A percentile compares a stretch with the other conserved stretches of the same genome.
Evolutionary conservation across 2,113 vertebrate species (phyloP).

Genomic region (Larimichthys polyactis): DNA sequence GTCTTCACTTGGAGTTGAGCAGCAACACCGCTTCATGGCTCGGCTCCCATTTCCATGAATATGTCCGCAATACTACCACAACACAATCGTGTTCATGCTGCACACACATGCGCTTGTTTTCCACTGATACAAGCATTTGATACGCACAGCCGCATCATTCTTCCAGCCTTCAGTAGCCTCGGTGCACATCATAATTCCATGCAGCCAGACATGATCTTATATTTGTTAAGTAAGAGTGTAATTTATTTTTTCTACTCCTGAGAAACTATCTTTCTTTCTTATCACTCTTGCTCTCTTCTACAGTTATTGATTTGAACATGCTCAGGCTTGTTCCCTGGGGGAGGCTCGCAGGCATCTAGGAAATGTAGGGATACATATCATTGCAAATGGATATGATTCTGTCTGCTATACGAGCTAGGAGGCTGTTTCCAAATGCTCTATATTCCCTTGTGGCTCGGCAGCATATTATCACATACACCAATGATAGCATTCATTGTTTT

Average conservation of each 20-base stretch:
- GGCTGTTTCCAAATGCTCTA: not conserved
- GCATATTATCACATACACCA: not conserved
- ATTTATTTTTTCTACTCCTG: conserved; percentile 4
- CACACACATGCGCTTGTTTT: not conserved
- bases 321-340: not conserved
- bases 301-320: conserved; percentile 24
- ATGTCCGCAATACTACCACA: not conserved
- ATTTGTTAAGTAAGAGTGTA: not conserved
- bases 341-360: not conserved
- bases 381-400: not conserved
- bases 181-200: not conserved
- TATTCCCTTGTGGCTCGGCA: not conserved
- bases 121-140: not conserved
- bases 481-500: not conserved
- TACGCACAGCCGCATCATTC: not conserved
- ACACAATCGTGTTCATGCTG: not conserved
- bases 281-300: conserved; percentile 8
- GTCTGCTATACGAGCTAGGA: not conserved
- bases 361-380: conserved; percentile 12
- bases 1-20: conserved; percentile 4
- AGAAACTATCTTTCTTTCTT: conserved; percentile 4
- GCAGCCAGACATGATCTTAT: not conserved
- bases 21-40: not conserved
- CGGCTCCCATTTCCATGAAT: not conserved
- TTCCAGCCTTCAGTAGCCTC: not conserved